Percentiles rank a stretch among this genome's conserved stretches.
Evolutionary conservation across 2,113 vertebrate species (phyloP).

Genomic region (Ictidomys tridecemlineatus): DNA sequence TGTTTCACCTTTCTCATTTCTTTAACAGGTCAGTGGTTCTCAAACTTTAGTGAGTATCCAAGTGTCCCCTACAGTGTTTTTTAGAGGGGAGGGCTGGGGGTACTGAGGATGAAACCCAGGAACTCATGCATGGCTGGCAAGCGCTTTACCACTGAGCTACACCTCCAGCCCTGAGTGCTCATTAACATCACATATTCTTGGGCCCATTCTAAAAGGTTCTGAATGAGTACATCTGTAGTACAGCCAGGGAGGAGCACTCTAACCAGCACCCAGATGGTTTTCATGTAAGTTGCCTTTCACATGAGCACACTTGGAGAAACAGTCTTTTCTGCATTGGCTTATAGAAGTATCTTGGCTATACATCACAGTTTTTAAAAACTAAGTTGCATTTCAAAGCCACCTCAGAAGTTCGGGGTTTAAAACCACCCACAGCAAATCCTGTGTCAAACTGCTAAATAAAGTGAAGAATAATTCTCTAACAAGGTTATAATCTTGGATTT

Average conservation of each 20-base stretch:
- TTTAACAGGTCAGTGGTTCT: neutral
- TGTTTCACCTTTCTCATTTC: neutral
- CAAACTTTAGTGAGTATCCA: neutral
- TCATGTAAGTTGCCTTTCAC: neutral
- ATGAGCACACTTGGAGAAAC: neutral
- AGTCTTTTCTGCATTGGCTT: neutral
- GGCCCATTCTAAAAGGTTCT: neutral
- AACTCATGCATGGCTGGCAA: neutral
- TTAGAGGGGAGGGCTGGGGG: too few relatives aligned
- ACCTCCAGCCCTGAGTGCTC: neutral
- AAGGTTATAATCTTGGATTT: neutral
- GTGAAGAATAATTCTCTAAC: neutral
- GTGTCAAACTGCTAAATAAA: neutral
- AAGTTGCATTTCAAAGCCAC: neutral
- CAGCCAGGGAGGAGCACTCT: neutral
- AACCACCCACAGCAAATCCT: neutral
- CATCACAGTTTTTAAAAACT: neutral
- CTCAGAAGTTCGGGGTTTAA: conserved; percentile 8
- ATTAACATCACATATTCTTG: neutral
- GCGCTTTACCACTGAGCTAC: neutral
- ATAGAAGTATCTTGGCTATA: neutral
- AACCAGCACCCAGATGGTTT: neutral
- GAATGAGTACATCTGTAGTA: neutral
- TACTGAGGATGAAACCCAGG: neutral
- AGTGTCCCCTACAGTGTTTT: neutral